Percentiles rank a stretch among this genome's conserved stretches.
phyloP scores from a whole-genome alignment of 2,888 invertebrate genomes.

The Ditula angustiorana region DNA sequence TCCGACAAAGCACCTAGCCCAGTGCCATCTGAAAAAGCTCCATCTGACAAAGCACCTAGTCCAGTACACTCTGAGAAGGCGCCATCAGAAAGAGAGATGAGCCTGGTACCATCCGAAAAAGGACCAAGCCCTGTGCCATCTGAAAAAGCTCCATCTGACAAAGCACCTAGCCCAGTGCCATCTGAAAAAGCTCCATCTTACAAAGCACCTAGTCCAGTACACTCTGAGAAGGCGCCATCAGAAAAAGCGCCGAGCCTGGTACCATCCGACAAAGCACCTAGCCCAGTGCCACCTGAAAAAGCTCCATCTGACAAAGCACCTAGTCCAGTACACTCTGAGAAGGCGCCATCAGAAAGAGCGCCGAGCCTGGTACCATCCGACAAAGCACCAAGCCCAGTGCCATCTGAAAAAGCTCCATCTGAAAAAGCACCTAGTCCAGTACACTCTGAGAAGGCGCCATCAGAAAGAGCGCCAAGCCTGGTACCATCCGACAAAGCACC shows the following conservation, averaged over 20 bases:
- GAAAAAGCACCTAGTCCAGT: constrained; percentile 16
- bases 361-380: too few relatives aligned
- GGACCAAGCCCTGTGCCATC: not conserved
- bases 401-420: not conserved
- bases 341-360: not conserved
- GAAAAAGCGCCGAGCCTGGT: constrained; percentile 14
- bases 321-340: too few relatives aligned
- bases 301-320: not conserved
- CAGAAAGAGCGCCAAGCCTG: too few relatives aligned
- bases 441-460: not conserved
- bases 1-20: constrained; percentile 18
- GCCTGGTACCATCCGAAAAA: too few relatives aligned
- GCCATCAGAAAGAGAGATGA: too few relatives aligned
- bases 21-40: constrained; percentile 24
- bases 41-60: constrained; percentile 35
- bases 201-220: not conserved
- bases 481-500: too few relatives aligned
- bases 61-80: constrained; percentile 34
- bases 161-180: not conserved
- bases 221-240: constrained; percentile 16
- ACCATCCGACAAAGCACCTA: constrained; percentile 36
- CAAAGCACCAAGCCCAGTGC: not conserved
- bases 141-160: too few relatives aligned
- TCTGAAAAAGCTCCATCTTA: constrained; percentile 6
- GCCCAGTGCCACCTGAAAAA: too few relatives aligned